phyloP scores from a whole-genome alignment of 2,797 vertebrate genomes.

The Danio aesculapii region DNA sequence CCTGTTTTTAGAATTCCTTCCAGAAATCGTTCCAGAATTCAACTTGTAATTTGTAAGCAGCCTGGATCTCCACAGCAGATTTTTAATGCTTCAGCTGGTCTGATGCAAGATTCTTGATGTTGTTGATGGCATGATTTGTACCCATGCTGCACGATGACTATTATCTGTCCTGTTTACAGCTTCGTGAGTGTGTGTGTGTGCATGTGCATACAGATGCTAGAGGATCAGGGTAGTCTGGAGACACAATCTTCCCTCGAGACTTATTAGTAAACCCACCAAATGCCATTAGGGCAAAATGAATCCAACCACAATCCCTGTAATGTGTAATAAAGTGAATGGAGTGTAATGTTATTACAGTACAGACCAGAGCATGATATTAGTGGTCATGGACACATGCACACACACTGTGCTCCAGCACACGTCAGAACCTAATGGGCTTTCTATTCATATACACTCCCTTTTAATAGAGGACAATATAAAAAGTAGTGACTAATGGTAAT shows the following conservation, averaged over 20 bases:
- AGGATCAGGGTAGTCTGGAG: conserved; percentile 32
- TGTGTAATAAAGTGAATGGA: conserved; percentile 75
- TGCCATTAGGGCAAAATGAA: conserved; percentile 78
- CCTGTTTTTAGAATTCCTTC: neutral
- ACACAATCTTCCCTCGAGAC: conserved; percentile 58
- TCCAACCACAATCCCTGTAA: conserved; percentile 68
- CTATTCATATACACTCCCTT: conserved; percentile 28
- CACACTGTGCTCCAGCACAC: conserved; percentile 18
- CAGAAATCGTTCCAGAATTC: too few relatives aligned
- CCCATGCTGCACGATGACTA: neutral
- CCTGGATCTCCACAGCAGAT: neutral
- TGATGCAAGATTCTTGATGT: conserved; percentile 16
- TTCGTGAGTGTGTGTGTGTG: conserved; percentile 22
- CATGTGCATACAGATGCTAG: conserved; percentile 47
- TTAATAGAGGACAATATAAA: conserved; percentile 42
- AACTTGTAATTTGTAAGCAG: neutral
- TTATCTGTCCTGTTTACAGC: conserved; percentile 13
- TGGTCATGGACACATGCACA: conserved; percentile 63
- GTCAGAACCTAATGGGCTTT: conserved; percentile 17
- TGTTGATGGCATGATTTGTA: conserved; percentile 18
- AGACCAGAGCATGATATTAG: conserved; percentile 53
- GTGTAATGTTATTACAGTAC: conserved; percentile 72
- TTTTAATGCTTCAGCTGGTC: neutral
- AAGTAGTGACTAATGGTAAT: conserved; percentile 46
- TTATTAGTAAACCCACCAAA: conserved; percentile 77